Percentiles rank a stretch among this genome's conserved stretches.
These are phyloP conservation scores for Eupithecia pulchellata DNA, from an alignment of 2,888 invertebrate genomes.

Conservation along the genomic window DNA sequence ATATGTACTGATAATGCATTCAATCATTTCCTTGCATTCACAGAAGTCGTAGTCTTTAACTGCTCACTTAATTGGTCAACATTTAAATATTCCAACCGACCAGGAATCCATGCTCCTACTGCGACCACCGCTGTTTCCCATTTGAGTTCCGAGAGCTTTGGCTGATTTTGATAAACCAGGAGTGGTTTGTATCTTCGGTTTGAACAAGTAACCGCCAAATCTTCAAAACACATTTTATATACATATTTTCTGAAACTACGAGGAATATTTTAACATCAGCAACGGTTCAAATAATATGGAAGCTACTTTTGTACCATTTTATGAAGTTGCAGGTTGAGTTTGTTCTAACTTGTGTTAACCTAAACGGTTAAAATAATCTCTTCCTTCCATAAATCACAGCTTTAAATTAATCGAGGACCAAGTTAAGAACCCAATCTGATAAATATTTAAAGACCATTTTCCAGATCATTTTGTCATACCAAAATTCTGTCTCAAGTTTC, in stretches of 20 bases:
- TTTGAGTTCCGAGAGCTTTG: too few relatives aligned
- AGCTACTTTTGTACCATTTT: too few relatives aligned
- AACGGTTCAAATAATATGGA: too few relatives aligned
- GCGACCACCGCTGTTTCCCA: background rate
- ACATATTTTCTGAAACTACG: too few relatives aligned
- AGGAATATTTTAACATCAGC: too few relatives aligned
- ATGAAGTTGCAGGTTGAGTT: background rate
- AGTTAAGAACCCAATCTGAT: background rate
- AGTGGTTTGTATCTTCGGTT: too few relatives aligned
- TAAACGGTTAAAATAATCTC: background rate
- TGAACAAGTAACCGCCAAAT: too few relatives aligned
- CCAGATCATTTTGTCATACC: slow-evolving; percentile 32
- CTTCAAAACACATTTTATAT: too few relatives aligned
- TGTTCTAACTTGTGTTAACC: background rate
- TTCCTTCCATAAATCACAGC: background rate
- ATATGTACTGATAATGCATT: background rate
- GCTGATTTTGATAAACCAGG: too few relatives aligned
- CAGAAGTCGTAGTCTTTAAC: background rate
- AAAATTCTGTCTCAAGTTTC: slow-evolving; percentile 35
- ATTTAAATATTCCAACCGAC: background rate
- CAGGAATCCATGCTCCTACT: background rate
- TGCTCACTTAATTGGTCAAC: background rate
- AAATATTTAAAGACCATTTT: slow-evolving; percentile 21
- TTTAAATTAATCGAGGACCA: background rate
- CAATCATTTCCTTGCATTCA: background rate